Conservation (phyloP, 64 coral and sea anemone species). For the Actinia tenebrosa region DNA sequence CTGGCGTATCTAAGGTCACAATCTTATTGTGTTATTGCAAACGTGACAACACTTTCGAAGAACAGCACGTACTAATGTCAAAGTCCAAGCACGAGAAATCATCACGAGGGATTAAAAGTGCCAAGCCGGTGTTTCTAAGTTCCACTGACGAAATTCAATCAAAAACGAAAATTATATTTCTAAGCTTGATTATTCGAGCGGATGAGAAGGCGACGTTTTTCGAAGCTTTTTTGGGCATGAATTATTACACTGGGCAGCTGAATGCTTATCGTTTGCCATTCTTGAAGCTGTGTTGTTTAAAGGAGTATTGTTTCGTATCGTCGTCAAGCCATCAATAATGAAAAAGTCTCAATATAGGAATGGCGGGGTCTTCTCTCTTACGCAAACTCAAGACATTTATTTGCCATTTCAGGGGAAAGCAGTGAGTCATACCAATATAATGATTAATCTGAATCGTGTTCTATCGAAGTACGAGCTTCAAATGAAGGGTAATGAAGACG, state of each 20-base stretch:
- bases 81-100: neutral
- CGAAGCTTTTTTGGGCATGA: too few relatives aligned
- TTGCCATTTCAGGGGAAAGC: constrained; percentile 72
- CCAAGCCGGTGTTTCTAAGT: neutral
- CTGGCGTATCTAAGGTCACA: neutral
- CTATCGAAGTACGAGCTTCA: constrained; percentile 56
- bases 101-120: neutral
- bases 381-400: constrained; percentile 67
- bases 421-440: constrained; percentile 63
- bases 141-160: neutral
- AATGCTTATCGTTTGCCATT: too few relatives aligned
- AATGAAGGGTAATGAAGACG: constrained; percentile 16
- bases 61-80: neutral
- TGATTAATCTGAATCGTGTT: constrained; percentile 63
- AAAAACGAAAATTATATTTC: too few relatives aligned
- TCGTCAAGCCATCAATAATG: neutral
- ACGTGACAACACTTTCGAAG: neutral
- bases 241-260: too few relatives aligned
- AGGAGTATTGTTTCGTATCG: neutral
- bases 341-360: neutral
- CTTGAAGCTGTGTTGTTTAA: neutral
- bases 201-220: too few relatives aligned
- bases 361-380: neutral
- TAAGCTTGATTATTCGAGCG: too few relatives aligned
- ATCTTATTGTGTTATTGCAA: neutral